A percentile compares a stretch with the other conserved stretches of the same genome.
Evolutionary conservation across 2,797 vertebrate genomes (phyloP).

Genomic region (Acanthurus tractus): DNA sequence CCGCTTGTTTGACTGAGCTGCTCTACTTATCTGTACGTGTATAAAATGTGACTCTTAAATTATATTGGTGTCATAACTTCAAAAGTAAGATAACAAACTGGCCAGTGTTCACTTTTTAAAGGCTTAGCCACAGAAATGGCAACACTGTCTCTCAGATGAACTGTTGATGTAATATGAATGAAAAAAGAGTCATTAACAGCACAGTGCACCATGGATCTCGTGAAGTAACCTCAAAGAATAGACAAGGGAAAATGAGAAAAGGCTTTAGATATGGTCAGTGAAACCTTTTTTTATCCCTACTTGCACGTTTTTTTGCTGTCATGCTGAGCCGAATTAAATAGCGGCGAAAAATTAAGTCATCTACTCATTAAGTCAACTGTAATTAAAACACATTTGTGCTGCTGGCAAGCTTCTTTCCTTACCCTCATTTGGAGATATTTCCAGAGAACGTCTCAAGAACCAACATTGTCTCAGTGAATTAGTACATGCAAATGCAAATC

Average conservation of each 20-base stretch:
- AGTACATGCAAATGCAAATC: constrained; percentile 34
- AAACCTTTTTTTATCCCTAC: constrained; percentile 14
- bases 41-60: background rate
- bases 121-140: constrained; percentile 8
- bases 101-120: constrained; percentile 1
- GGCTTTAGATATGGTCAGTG: constrained; percentile 24
- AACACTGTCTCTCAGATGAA: constrained; percentile 3
- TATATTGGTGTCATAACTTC: background rate
- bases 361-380: constrained; percentile 53
- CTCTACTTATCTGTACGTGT: background rate
- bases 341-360: constrained; percentile 46
- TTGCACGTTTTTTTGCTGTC: background rate
- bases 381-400: constrained; percentile 71
- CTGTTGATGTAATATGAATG: constrained; percentile 4
- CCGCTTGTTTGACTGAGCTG: background rate
- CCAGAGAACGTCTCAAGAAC: constrained; percentile 15
- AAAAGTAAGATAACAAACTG: constrained; percentile 13
- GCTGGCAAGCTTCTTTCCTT: constrained; percentile 35
- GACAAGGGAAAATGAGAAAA: constrained; percentile 10
- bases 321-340: constrained; percentile 34
- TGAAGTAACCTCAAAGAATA: background rate
- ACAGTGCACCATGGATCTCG: background rate
- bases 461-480: constrained; percentile 27
- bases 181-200: constrained; percentile 1
- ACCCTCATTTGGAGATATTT: constrained; percentile 14